Percentiles rank a stretch among this genome's conserved stretches.
Evolutionary conservation across 1,140 invertebrate species (phyloP).

Genomic region (Drosophila sp.): DNA sequence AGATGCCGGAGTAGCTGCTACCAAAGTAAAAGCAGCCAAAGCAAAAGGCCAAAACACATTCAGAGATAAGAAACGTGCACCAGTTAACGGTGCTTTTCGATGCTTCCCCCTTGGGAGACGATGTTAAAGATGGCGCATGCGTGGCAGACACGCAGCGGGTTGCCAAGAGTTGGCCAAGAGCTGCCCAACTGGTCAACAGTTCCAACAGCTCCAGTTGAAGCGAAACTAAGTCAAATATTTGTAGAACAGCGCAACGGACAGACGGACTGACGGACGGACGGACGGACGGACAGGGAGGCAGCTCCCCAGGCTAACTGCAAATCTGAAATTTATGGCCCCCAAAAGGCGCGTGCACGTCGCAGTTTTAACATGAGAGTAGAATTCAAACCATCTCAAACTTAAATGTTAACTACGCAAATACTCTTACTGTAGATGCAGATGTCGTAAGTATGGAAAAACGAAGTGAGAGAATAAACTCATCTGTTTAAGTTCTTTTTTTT

Average conservation of each 20-base stretch:
- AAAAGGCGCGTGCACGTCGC: constrained; percentile 64
- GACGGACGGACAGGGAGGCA: neutral
- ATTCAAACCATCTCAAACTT: neutral
- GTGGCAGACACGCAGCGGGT: constrained; percentile 74
- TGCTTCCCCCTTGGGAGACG: constrained; percentile 3
- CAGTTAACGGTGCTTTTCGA: constrained; percentile 62
- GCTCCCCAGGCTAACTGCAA: constrained; percentile 62
- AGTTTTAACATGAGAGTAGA: constrained; percentile 1
- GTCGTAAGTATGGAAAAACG: neutral
- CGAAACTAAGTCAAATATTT: constrained; percentile 81
- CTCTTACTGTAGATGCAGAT: constrained; percentile 10
- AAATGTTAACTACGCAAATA: constrained; percentile 6
- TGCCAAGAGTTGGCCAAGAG: constrained; percentile 17
- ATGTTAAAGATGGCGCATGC: constrained; percentile 64
- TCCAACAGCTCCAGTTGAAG: constrained; percentile 37
- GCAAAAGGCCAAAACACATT: constrained; percentile 40
- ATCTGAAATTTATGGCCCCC: constrained; percentile 77
- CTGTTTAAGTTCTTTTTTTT: too few species aligned
- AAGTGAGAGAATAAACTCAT: neutral
- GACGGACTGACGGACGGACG: neutral
- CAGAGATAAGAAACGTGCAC: constrained; percentile 61
- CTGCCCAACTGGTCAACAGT: neutral
- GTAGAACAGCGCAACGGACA: constrained; percentile 57
- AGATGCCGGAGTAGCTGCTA: neutral
- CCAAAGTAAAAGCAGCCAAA: constrained; percentile 15